Conservation (phyloP, 2,797 vertebrate species). For the Bryconaethiops microstoma region DNA sequence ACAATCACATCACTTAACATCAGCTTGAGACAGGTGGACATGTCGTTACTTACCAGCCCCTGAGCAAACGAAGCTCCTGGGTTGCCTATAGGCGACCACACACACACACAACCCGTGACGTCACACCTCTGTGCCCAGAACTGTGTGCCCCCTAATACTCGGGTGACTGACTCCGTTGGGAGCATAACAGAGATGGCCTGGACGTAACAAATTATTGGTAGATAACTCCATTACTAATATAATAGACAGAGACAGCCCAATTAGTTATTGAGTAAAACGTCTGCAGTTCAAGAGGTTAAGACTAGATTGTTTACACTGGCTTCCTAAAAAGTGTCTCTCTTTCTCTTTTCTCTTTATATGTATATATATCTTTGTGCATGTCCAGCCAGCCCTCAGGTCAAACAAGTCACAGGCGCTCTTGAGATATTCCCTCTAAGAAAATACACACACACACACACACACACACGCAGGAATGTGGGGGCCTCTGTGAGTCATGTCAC, state of each 20-base stretch:
- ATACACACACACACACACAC: constrained; percentile 22
- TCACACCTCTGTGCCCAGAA: too few relatives aligned
- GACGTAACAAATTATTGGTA: not conserved
- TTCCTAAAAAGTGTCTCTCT: not conserved
- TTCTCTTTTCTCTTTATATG: not conserved
- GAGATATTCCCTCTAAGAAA: constrained; percentile 27
- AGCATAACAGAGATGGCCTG: too few relatives aligned
- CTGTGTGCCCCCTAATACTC: too few relatives aligned
- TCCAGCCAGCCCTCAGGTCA: constrained; percentile 7
- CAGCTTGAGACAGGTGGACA: too few relatives aligned
- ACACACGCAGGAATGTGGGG: constrained; percentile 32
- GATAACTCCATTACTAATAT: not conserved
- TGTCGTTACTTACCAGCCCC: too few relatives aligned
- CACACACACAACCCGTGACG: too few relatives aligned
- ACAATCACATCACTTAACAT: too few relatives aligned
- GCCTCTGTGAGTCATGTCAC: constrained; percentile 38
- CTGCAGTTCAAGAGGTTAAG: not conserved
- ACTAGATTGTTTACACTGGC: constrained; percentile 10
- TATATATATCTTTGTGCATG: not conserved
- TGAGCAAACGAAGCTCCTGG: too few relatives aligned
- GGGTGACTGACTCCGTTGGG: too few relatives aligned
- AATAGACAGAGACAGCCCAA: not conserved
- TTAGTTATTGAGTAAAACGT: not conserved
- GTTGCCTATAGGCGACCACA: too few relatives aligned
- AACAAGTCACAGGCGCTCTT: constrained; percentile 41